phyloP scores from a whole-genome alignment of 2,113 vertebrate species.

The Scortum barcoo region DNA sequence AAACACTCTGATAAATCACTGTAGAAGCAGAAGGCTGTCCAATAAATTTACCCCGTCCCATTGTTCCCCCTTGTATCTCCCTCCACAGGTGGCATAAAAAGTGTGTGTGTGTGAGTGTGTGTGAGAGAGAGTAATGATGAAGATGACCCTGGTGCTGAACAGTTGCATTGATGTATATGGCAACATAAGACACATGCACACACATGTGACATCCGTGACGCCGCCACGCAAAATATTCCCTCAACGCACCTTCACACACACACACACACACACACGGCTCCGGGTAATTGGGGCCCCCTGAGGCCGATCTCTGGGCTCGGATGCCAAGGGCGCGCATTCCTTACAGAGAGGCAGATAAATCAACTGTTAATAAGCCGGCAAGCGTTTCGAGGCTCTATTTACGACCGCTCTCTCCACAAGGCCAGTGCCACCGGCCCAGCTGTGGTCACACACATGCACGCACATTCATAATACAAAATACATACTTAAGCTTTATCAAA shows the following conservation, averaged over 20 bases:
- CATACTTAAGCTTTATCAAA: constrained; percentile 50
- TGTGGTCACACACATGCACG: constrained; percentile 34
- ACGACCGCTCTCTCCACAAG: constrained; percentile 74
- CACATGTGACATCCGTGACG: constrained; percentile 20
- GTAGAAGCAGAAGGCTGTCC: constrained; percentile 47
- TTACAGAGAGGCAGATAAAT: constrained; percentile 76
- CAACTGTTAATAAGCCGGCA: constrained; percentile 77
- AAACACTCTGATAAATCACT: constrained; percentile 77
- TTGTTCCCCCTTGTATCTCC: constrained; percentile 61
- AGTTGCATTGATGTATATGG: constrained; percentile 69
- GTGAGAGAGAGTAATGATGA: constrained; percentile 73
- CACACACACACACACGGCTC: constrained; percentile 52
- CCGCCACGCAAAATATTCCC: constrained; percentile 36
- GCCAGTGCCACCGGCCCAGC: constrained; percentile 65
- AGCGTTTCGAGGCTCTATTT: constrained; percentile 74
- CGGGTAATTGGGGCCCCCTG: constrained; percentile 70
- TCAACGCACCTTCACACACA: constrained; percentile 45
- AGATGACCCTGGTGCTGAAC: constrained; percentile 73
- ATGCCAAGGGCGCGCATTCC: constrained; percentile 76
- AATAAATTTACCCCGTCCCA: constrained; percentile 68
- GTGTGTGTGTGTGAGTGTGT: constrained; percentile 48
- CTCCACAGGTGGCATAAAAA: constrained; percentile 65
- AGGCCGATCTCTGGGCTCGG: constrained; percentile 56
- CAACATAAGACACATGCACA: constrained; percentile 57
- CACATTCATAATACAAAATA: neutral